These are phyloP conservation scores for Eristalis arbustorum DNA, from an alignment of 2,888 invertebrate genomes.

Conservation along the genomic window DNA sequence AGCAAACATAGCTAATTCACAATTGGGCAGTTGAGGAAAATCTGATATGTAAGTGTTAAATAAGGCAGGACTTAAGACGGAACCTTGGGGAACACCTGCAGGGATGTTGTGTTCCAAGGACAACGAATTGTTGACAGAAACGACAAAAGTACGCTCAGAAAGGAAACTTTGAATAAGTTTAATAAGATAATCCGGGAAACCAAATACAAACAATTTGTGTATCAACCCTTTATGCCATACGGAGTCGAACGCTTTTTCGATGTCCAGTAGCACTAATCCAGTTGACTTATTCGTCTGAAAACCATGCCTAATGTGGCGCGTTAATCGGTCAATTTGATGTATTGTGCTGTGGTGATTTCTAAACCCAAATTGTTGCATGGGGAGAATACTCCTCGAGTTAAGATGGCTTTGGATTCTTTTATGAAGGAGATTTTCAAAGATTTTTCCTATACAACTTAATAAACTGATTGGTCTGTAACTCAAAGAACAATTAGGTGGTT, in stretches of 20 bases:
- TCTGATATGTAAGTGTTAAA: not conserved
- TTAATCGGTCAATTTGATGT: not conserved
- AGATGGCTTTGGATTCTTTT: not conserved
- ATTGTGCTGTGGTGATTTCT: too few species aligned
- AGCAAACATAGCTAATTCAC: slow-evolving; percentile 28
- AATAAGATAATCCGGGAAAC: not conserved
- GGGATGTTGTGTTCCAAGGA: not conserved
- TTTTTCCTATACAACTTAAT: not conserved
- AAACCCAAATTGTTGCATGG: too few species aligned
- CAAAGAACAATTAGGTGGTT: not conserved
- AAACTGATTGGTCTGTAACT: not conserved
- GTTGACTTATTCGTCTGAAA: not conserved
- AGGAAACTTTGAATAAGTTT: not conserved
- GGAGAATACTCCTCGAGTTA: not conserved
- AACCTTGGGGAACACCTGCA: slow-evolving; percentile 4
- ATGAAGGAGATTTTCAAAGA: not conserved
- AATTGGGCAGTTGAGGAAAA: slow-evolving; percentile 6
- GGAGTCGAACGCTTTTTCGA: not conserved
- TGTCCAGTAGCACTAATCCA: not conserved
- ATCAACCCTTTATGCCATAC: not conserved
- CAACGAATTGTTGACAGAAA: not conserved
- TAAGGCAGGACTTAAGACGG: slow-evolving; percentile 6
- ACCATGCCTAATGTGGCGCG: not conserved
- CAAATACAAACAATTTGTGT: not conserved
- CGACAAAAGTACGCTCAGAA: not conserved